Evolutionary conservation across 2,888 invertebrate genomes (phyloP).

Genomic region (Drosophila neutralis): DNA sequence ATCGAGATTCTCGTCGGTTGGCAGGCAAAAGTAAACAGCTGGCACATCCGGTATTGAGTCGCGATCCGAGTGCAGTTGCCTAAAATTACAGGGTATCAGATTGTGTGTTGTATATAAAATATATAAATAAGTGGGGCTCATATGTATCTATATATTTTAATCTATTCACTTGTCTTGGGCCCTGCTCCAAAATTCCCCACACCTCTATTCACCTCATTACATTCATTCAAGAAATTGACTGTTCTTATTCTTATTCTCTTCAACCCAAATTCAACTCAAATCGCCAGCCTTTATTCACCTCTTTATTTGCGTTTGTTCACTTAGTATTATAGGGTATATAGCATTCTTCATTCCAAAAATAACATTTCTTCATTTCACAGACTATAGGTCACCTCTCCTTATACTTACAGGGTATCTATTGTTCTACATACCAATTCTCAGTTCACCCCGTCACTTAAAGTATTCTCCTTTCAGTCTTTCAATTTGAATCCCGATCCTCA

Average conservation of each 20-base stretch:
- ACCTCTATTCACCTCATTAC: not conserved
- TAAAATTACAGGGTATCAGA: slow-evolving; percentile 82
- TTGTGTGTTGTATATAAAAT: not conserved
- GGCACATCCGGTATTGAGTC: slow-evolving; percentile 99
- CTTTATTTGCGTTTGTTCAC: not conserved
- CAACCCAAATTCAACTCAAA: not conserved
- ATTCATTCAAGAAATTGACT: not conserved
- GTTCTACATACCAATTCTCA: not conserved
- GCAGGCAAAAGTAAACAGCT: slow-evolving; percentile 98
- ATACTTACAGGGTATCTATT: not conserved
- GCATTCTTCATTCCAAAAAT: not conserved
- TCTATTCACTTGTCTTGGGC: too few relatives aligned
- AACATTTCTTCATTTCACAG: not conserved
- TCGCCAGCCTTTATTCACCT: not conserved
- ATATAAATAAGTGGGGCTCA: not conserved
- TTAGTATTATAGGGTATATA: not conserved
- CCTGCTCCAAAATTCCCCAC: not conserved
- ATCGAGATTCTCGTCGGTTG: slow-evolving; percentile 97
- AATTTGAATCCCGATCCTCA: not conserved
- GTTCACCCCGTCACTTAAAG: not conserved
- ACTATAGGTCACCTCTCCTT: too few relatives aligned
- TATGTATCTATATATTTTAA: not conserved
- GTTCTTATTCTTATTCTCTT: rapidly evolving
- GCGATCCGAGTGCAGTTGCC: slow-evolving; percentile 94
- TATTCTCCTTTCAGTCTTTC: not conserved